phyloP scores from a whole-genome alignment of 2,888 invertebrate species.

The Lochmaea capreae region DNA sequence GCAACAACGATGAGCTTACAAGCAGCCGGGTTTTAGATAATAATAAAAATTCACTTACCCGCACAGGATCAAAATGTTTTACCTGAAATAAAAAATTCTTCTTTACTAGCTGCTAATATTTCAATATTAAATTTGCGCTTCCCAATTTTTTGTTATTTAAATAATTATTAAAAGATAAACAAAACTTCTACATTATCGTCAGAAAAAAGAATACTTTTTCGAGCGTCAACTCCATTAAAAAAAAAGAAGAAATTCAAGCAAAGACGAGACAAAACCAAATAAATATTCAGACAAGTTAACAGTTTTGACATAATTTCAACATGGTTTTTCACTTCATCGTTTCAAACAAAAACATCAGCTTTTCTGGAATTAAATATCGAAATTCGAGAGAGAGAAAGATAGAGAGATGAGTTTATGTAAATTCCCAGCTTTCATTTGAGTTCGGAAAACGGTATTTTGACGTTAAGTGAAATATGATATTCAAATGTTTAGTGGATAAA shows the following conservation, averaged over 20 bases:
- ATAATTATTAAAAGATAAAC: background rate
- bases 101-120: no score
- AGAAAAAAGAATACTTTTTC: background rate
- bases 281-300: constrained; percentile 40
- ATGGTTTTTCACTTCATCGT: constrained; percentile 43
- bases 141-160: no score
- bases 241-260: constrained; percentile 19
- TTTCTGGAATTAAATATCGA: constrained; percentile 37
- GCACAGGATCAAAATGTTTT: no score
- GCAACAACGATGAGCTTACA: no score
- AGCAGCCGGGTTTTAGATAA: no score
- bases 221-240: constrained; percentile 33
- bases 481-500: constrained; percentile 24
- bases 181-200: constrained; percentile 18
- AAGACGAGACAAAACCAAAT: constrained; percentile 33
- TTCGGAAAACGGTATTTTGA: constrained; percentile 23
- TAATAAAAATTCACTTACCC: no score
- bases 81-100: no score
- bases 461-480: constrained; percentile 34
- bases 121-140: no score
- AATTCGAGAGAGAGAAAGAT: constrained; percentile 19
- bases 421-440: constrained; percentile 36
- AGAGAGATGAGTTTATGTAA: constrained; percentile 27
- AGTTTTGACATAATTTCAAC: constrained; percentile 41
- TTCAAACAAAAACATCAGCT: constrained; percentile 42